A percentile compares a stretch with the other conserved stretches of the same genome.
Conservation (phyloP, 2,113 vertebrate species). For the Clarias gariepinus region DNA sequence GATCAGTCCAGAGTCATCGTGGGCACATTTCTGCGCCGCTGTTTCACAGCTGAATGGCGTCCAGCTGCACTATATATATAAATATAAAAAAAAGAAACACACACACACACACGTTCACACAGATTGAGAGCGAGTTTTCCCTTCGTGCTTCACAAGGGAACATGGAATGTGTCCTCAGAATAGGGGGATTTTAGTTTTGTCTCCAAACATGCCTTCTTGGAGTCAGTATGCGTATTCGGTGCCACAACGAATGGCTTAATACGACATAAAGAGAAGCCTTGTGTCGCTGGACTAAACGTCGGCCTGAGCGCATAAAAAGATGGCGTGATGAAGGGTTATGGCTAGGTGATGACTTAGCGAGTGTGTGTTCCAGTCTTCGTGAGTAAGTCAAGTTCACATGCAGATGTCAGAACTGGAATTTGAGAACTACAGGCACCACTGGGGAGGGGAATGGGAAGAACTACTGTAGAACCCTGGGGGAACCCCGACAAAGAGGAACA, state of each 20-base stretch:
- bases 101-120: slow-evolving; percentile 36
- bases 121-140: slow-evolving; percentile 51
- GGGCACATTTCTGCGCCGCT: slow-evolving; percentile 57
- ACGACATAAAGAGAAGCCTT: no score
- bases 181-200: slow-evolving; percentile 9
- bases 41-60: slow-evolving; percentile 56
- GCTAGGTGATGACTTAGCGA: neutral
- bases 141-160: slow-evolving; percentile 21
- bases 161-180: slow-evolving; percentile 29
- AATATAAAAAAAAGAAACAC: slow-evolving; percentile 6
- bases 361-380: slow-evolving; percentile 5
- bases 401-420: neutral
- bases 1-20: slow-evolving; percentile 58
- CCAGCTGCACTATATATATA: slow-evolving; percentile 51
- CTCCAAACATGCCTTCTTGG: slow-evolving; percentile 11
- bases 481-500: neutral
- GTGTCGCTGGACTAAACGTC: neutral
- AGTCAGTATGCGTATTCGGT: neutral
- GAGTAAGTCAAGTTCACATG: neutral
- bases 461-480: neutral
- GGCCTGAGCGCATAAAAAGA: neutral
- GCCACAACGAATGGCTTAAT: neutral
- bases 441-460: neutral
- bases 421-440: neutral
- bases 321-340: neutral